These are phyloP conservation scores for Dysdera silvatica DNA, from an alignment of 1,140 invertebrate genomes.

Conservation along the genomic window DNA sequence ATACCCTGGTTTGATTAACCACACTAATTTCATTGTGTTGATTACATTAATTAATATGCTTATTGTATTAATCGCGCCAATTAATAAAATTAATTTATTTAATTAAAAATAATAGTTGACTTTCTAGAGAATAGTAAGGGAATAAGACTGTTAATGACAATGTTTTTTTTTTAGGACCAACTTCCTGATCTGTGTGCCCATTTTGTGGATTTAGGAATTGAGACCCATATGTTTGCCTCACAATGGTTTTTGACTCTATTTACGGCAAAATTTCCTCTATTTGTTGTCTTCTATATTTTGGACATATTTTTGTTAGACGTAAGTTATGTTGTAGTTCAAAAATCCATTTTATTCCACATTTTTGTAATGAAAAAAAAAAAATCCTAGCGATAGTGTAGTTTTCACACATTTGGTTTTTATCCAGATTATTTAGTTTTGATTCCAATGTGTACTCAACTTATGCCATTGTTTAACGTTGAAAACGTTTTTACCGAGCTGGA, in stretches of 20 bases:
- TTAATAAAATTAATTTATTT: no score
- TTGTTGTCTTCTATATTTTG: slow-evolving; percentile 93
- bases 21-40: no score
- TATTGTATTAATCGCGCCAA: no score
- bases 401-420: neutral
- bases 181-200: slow-evolving; percentile 80
- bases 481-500: neutral
- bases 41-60: no score
- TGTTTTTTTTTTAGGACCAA: slow-evolving; percentile 52
- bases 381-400: no score
- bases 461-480: neutral
- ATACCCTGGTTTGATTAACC: no score
- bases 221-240: slow-evolving; percentile 98
- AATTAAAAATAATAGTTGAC: neutral
- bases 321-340: slow-evolving; percentile 11
- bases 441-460: neutral
- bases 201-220: slow-evolving; percentile 73
- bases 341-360: neutral
- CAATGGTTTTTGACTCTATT: slow-evolving; percentile 99
- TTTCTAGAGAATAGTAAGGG: neutral
- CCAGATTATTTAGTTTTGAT: neutral
- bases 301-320: slow-evolving; percentile 75
- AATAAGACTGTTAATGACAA: neutral
- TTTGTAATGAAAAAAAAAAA: no score
- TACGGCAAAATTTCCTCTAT: slow-evolving; percentile 94